Conservation (phyloP, 64 coral and sea anemone genomes). For the Cladopsammia gracilis region DNA sequence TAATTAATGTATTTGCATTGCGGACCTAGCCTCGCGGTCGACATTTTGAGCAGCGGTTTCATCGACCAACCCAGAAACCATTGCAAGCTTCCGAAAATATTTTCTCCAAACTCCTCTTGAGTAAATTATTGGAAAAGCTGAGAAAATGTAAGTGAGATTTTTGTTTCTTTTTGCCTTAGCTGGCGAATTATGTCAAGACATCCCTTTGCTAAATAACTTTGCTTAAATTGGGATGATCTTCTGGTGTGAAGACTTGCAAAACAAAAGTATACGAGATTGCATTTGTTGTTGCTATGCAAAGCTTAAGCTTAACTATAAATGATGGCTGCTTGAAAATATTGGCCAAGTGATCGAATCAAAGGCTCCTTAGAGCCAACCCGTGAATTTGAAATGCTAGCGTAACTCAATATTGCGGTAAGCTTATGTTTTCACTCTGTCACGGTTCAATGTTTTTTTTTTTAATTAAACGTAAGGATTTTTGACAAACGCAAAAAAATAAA, state of each 20-base stretch:
- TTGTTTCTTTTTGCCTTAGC: not conserved
- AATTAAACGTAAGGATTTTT: too few species aligned
- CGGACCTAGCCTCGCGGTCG: not conserved
- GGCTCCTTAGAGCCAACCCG: too few species aligned
- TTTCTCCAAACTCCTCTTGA: not conserved
- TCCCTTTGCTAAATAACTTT: not conserved
- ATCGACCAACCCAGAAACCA: not conserved
- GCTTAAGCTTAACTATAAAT: not conserved
- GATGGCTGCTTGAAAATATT: not conserved
- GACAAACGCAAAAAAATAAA: too few species aligned
- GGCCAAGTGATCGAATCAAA: too few species aligned
- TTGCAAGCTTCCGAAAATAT: conserved; percentile 1
- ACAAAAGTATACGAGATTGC: not conserved
- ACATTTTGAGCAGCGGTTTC: too few species aligned
- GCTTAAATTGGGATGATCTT: not conserved
- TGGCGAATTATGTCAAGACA: not conserved
- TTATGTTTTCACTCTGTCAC: too few species aligned
- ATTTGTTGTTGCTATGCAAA: conserved; percentile 28
- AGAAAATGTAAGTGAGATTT: conserved; percentile 27
- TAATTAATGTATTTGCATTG: too few species aligned
- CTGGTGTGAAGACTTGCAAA: too few species aligned
- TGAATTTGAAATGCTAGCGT: too few species aligned
- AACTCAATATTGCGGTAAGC: too few species aligned
- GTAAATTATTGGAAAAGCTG: not conserved
- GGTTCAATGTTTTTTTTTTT: too few species aligned